Evolutionary conservation across 2,113 vertebrate genomes (phyloP), one percentile per base, ranked within the genome.

Genomic region (Ochotona princeps): DNA sequence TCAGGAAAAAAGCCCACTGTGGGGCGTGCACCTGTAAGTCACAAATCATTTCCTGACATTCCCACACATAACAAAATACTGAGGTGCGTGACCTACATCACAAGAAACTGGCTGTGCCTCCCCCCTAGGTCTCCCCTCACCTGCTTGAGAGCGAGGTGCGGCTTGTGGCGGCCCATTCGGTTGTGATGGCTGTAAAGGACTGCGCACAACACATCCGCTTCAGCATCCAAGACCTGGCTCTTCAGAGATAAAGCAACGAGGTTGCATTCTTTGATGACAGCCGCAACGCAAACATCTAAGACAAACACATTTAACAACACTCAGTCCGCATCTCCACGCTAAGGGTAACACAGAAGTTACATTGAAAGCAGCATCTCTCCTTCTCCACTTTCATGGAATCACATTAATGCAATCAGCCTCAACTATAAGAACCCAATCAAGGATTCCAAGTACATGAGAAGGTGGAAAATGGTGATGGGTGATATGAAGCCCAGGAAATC

Each of bases 101-200:
- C 66, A 85, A 76, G 30, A 73, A 81, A 63, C 32, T 49, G 61
- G 15, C 0, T 83, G 20, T 21, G 0, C 28, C 14, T 17, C 66
- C 75, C 69, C 54, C 26, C 83, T 32, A 70, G 2, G 32, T 25
- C 79, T 79, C 60, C 73, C 88, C 98, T 98, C 94, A 98, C 98
- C 98, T 98, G 98, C 96, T 95, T 98, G 91, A 98, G 95, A 54
- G 98, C 97, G 74, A 98, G 91, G 92, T 97, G 98, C 1, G 98
- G 78, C 74, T 97, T 98, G 93, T 98, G 98, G 51, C 18, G 97
- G 63, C 97, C 87, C 96, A 98, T 93, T 89, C 94, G 95, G 94
- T 97, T 93, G 96, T 98, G 98, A 94, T 97, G 97, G n/a, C 25
- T 97, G 83, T 98, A 98, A 3, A 98, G 95, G 70, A 98, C 1